Base-by-base conservation (phyloP, 2,888 invertebrate genomes). In the Drosophila aldrichi region DNA sequence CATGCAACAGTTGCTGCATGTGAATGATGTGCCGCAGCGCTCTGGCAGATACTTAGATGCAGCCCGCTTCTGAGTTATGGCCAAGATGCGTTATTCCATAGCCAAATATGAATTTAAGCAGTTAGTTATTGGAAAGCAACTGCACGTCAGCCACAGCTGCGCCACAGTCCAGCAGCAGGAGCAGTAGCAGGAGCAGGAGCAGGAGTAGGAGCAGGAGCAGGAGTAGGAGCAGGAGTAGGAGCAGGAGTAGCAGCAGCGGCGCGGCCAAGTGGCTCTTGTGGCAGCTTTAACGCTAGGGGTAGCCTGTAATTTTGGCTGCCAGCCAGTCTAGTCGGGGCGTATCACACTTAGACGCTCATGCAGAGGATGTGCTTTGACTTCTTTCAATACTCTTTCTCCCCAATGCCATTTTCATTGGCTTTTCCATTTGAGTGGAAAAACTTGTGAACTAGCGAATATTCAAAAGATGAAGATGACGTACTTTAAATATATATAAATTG, bases 261-360 rank as follows among this genome's bases (percentile, higher is more conserved):
- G n/a, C 32, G 10, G 9, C 32, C 16, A 40, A 6, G 9, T 2
- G 43, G 5, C n/a, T 12, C 18, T 16, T 34, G 44, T 22, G 29
- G 29, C 40, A 40, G 32, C 57, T 6, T 34, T 29, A 32, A 20
- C 2, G 14, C 9, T 10, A 36, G 58, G 48, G 58, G 16, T 65
- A 46, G 32, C 6, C 10, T 58, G 57, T 43, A 43, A 56, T 38
- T 36, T 79, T 85, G 85, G 85, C 88, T 79, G 85, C 83, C 85
- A 81, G 86, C 88, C 85, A 85, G 88, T 81, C 86, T 87, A 72
- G 70, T 68, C 68, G 49, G 58, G 57, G 57, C 43, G 68, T 55
- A 63, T 48, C 29, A 41, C 57, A 52, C 48, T 52, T 36, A 54
- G 46, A 16, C 48, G 38, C 34, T 36, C 20, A 48, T 20, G 38